A percentile compares a stretch with the other conserved stretches of the same genome.
Evolutionary conservation across 53 echinoderm and acorn worm species (phyloP).

Genomic region (Holothuria scabra): DNA sequence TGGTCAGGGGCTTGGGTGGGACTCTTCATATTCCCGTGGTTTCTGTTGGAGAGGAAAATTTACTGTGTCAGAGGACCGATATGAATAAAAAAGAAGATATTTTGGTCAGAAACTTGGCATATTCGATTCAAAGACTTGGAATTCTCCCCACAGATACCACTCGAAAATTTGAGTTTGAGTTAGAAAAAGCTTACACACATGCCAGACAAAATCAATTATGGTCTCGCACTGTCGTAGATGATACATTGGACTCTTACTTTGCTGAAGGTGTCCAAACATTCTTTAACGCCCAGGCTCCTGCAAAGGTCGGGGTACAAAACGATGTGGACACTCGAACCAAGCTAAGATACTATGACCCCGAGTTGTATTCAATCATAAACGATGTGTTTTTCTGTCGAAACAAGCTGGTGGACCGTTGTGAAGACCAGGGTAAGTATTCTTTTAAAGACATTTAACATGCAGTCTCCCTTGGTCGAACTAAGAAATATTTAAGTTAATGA

Average conservation of each 20-base stretch:
- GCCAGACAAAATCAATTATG: slow-evolving; percentile 71
- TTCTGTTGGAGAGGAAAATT: slow-evolving; percentile 86
- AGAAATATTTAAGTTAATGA: too few relatives aligned
- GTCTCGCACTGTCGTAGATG: slow-evolving; percentile 52
- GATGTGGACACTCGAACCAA: slow-evolving; percentile 60
- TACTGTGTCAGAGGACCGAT: slow-evolving; percentile 75
- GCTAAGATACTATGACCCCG: slow-evolving; percentile 61
- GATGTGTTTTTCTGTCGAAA: slow-evolving; percentile 74
- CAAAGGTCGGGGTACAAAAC: slow-evolving; percentile 48
- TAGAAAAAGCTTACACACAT: slow-evolving; percentile 71
- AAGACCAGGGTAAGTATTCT: slow-evolving; percentile 26
- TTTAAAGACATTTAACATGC: too few relatives aligned
- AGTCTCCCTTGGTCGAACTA: too few relatives aligned
- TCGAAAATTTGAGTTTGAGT: slow-evolving; percentile 49
- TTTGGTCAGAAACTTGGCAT: slow-evolving; percentile 75
- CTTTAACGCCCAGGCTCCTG: slow-evolving; percentile 61
- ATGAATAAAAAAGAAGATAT: slow-evolving; percentile 67
- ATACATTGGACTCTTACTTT: slow-evolving; percentile 66
- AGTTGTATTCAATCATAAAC: slow-evolving; percentile 51
- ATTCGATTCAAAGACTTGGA: slow-evolving; percentile 73
- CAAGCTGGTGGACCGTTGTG: slow-evolving; percentile 63
- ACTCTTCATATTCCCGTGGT: slow-evolving; percentile 88
- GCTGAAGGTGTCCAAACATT: slow-evolving; percentile 75
- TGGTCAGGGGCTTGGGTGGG: slow-evolving; percentile 69
- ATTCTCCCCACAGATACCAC: slow-evolving; percentile 27